Conservation (phyloP, 2,888 invertebrate species). For the Drosophila melanocephala region DNA sequence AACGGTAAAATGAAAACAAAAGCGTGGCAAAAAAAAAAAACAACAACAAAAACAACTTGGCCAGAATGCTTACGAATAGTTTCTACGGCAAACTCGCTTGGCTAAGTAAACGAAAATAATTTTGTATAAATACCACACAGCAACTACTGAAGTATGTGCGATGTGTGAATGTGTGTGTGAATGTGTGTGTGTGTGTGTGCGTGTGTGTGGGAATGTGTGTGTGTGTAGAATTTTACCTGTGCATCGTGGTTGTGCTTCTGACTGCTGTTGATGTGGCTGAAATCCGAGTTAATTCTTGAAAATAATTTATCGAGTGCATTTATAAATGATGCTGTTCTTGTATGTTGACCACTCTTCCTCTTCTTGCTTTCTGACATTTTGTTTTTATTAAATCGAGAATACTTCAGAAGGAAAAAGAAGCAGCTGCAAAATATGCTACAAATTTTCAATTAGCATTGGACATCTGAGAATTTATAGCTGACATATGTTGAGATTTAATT, state of each 20-base stretch:
- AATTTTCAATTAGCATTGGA: slow-evolving; percentile 53
- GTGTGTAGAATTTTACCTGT: slow-evolving; percentile 10
- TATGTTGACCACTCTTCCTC: slow-evolving; percentile 1
- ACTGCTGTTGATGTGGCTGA: slow-evolving; percentile 67
- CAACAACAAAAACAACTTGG: slow-evolving; percentile 17
- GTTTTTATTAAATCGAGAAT: background rate
- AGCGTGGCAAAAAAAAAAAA: slow-evolving; percentile 17
- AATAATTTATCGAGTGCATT: slow-evolving; percentile 79
- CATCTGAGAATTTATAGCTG: slow-evolving; percentile 28
- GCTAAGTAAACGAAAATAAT: slow-evolving; percentile 66
- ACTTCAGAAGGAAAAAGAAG: background rate
- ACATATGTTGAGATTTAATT: slow-evolving; percentile 14
- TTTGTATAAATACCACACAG: slow-evolving; percentile 54
- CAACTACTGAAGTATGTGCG: slow-evolving; percentile 5
- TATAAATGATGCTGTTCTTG: slow-evolving; percentile 71
- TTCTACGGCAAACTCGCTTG: slow-evolving; percentile 40
- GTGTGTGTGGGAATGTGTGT: background rate
- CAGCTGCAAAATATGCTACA: slow-evolving; percentile 20
- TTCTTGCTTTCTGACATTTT: slow-evolving; percentile 5
- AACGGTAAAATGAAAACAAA: slow-evolving; percentile 49
- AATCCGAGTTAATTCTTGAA: slow-evolving; percentile 68
- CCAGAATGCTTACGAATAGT: slow-evolving; percentile 36
- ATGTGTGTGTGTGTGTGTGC: too few relatives aligned
- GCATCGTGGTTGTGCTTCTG: slow-evolving; percentile 23
- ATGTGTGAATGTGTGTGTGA: background rate